A percentile compares a stretch with the other conserved stretches of the same genome.
phyloP scores from a whole-genome alignment of 1,140 invertebrate genomes.

The Plutomurus gul region DNA sequence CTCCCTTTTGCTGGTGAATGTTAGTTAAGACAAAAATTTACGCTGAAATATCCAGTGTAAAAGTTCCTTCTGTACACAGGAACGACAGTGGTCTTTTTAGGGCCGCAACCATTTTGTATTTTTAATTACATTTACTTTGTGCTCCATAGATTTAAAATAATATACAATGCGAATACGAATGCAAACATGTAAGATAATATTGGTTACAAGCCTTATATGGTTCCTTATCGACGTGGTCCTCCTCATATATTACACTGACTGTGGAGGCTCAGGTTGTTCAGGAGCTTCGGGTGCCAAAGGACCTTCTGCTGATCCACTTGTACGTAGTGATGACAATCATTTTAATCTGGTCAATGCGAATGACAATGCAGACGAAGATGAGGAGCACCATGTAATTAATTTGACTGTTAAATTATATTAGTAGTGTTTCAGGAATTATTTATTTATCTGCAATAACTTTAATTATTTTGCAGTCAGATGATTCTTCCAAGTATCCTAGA shows the following conservation, averaged over 20 bases:
- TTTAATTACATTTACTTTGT: conserved; percentile 1
- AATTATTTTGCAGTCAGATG: background rate
- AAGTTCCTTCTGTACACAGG: background rate
- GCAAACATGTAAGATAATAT: conserved; percentile 91
- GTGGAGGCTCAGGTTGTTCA: conserved; percentile 64
- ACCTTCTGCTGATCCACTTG: conserved; percentile 49
- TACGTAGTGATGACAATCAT: conserved; percentile 49
- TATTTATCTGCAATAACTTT: background rate
- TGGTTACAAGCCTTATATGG: conserved; percentile 94
- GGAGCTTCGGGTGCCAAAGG: conserved; percentile 44
- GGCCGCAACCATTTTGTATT: background rate
- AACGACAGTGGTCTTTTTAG: background rate
- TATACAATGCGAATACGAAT: conserved; percentile 68
- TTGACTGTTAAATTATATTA: background rate
- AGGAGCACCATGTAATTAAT: conserved; percentile 3
- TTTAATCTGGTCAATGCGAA: conserved; percentile 35
- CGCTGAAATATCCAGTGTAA: background rate
- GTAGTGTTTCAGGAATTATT: background rate
- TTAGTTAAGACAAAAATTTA: background rate
- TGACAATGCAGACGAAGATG: conserved; percentile 40
- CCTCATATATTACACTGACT: conserved; percentile 92
- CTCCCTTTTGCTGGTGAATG: too few relatives aligned
- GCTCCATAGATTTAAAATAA: background rate
- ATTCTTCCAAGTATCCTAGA: conserved; percentile 46
- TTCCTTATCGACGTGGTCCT: conserved; percentile 88